phyloP scores from a whole-genome alignment of 1,140 invertebrate species.

The Caenorhabditis remanei region DNA sequence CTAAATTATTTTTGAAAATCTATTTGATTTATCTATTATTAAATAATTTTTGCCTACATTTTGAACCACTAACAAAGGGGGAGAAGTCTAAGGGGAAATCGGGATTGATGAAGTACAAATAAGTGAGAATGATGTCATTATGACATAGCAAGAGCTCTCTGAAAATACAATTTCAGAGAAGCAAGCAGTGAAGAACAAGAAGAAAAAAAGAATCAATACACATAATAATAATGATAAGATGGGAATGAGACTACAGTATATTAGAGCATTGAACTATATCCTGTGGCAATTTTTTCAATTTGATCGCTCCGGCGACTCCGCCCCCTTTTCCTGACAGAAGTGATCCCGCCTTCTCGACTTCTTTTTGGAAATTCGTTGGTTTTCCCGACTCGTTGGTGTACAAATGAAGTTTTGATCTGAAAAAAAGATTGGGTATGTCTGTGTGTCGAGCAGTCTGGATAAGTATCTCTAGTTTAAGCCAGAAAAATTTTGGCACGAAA shows the following conservation, averaged over 20 bases:
- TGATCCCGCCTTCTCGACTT: slow-evolving; percentile 10
- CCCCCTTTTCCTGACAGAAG: background rate
- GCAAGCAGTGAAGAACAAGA: background rate
- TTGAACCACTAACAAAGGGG: too few relatives aligned
- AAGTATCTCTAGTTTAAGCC: background rate
- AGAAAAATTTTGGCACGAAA: background rate
- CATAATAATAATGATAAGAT: background rate
- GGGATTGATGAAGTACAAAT: too few relatives aligned
- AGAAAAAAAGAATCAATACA: background rate
- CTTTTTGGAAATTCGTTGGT: background rate
- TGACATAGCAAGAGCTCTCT: too few relatives aligned
- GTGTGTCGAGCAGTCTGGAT: background rate
- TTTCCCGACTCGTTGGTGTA: slow-evolving; percentile 7
- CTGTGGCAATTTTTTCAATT: background rate
- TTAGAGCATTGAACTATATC: slow-evolving; percentile 16
- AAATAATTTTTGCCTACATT: too few relatives aligned
- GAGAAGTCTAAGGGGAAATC: too few relatives aligned
- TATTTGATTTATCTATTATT: background rate
- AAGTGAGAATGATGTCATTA: too few relatives aligned
- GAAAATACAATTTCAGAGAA: too few relatives aligned
- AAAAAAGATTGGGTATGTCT: background rate
- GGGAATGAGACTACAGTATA: background rate
- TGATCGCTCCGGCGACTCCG: background rate
- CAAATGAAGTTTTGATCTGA: slow-evolving; percentile 19
- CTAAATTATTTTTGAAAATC: background rate